phyloP scores from a whole-genome alignment of 2,888 invertebrate species.

The Gari tellinella region DNA sequence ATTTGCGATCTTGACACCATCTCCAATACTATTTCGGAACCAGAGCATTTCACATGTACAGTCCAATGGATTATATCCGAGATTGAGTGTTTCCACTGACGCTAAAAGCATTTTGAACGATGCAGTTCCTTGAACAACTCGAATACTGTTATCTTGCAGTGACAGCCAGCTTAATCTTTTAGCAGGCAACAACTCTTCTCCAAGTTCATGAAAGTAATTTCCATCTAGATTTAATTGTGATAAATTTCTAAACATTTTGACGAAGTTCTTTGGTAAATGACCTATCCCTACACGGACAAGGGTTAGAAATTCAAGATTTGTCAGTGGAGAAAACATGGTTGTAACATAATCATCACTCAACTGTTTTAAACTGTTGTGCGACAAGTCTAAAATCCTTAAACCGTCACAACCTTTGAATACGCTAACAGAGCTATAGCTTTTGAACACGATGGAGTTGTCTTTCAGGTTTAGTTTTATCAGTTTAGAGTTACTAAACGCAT shows the following conservation, averaged over 20 bases:
- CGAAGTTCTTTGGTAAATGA: conserved; percentile 15
- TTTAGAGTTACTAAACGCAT: conserved; percentile 15
- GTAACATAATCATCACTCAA: neutral
- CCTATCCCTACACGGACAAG: neutral
- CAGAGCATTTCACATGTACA: conserved; percentile 19
- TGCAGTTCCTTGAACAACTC: neutral
- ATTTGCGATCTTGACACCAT: conserved; percentile 2
- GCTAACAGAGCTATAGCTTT: neutral
- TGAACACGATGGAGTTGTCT: conserved; percentile 16
- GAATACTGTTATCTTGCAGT: conserved; percentile 2
- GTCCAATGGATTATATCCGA: conserved; percentile 7
- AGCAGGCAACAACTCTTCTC: neutral
- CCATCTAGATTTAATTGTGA: conserved; percentile 1
- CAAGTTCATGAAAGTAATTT: neutral
- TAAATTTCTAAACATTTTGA: neutral
- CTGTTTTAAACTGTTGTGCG: conserved; percentile 12
- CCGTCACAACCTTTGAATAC: conserved; percentile 15
- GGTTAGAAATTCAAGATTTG: neutral
- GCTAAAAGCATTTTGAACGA: neutral
- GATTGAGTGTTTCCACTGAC: neutral
- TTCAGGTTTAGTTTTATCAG: conserved; percentile 16
- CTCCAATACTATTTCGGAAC: conserved; percentile 19
- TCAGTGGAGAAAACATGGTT: conserved; percentile 12
- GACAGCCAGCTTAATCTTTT: neutral
- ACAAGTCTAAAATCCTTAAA: conserved; percentile 9